Evolutionary conservation across 2,888 invertebrate genomes (phyloP).

Genomic region (Choristoneura rosaceana): DNA sequence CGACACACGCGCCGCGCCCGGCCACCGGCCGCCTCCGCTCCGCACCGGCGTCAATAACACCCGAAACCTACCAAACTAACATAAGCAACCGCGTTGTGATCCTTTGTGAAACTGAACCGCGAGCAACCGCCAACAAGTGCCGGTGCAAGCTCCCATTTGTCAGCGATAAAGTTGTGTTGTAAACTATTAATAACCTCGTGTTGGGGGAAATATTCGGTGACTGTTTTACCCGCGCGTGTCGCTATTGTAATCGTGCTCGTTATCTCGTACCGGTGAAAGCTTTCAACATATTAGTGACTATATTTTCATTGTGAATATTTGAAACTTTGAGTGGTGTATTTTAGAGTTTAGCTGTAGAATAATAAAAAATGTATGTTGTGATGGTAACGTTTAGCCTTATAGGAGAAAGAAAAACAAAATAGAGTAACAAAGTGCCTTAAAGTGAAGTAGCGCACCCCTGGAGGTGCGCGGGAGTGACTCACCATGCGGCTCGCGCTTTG

Average conservation of each 20-base stretch:
- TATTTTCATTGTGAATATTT: constrained; percentile 15
- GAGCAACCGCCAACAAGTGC: not conserved
- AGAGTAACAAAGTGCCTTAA: constrained; percentile 78
- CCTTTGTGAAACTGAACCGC: constrained; percentile 45
- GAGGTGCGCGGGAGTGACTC: constrained; percentile 63
- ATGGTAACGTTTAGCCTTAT: constrained; percentile 58
- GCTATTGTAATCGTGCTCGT: constrained; percentile 73
- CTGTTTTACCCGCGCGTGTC: constrained; percentile 60
- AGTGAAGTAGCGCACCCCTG: constrained; percentile 50
- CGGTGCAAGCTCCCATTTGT: constrained; percentile 44
- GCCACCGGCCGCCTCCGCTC: constrained; percentile 43
- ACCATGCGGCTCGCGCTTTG: constrained; percentile 61
- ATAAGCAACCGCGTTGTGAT: constrained; percentile 57
- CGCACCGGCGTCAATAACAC: constrained; percentile 46
- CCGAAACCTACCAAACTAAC: constrained; percentile 45
- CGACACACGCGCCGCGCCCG: constrained; percentile 66
- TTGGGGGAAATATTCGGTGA: constrained; percentile 62
- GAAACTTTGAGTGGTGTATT: constrained; percentile 42
- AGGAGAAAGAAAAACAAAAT: constrained; percentile 58
- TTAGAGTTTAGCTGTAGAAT: constrained; percentile 41
- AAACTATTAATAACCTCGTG: constrained; percentile 66
- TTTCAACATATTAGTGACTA: constrained; percentile 49
- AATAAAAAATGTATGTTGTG: constrained; percentile 41
- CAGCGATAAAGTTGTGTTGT: constrained; percentile 47
- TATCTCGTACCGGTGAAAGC: constrained; percentile 67